phyloP scores from a whole-genome alignment of 2,797 vertebrate genomes.

The Lophotriccus pileatus region DNA sequence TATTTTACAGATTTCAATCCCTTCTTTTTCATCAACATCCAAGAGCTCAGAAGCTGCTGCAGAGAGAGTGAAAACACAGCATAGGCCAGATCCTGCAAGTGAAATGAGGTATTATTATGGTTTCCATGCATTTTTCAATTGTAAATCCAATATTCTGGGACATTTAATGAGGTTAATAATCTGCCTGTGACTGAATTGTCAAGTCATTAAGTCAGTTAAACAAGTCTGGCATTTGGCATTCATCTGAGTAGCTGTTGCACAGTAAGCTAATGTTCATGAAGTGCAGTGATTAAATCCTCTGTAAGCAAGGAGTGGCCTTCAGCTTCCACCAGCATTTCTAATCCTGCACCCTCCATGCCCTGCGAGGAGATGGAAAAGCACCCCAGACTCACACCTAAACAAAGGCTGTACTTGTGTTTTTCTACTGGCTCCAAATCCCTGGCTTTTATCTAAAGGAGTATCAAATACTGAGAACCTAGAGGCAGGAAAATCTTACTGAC shows the following conservation, averaged over 20 bases:
- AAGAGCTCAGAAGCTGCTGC: slow-evolving; percentile 53
- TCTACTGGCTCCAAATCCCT: neutral
- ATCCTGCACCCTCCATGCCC: neutral
- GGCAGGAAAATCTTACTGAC: neutral
- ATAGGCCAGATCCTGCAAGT: slow-evolving; percentile 49
- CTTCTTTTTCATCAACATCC: slow-evolving; percentile 72
- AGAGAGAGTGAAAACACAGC: slow-evolving; percentile 56
- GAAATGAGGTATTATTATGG: slow-evolving; percentile 71
- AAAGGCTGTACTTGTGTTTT: neutral
- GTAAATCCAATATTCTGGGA: neutral
- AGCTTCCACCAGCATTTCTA: neutral
- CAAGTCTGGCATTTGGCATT: neutral
- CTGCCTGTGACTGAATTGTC: neutral
- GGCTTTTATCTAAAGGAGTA: neutral
- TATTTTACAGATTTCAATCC: slow-evolving; percentile 75
- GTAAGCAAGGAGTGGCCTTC: neutral
- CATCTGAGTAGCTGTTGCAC: neutral
- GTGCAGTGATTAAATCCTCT: neutral
- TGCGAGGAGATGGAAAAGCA: neutral
- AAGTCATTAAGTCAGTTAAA: neutral
- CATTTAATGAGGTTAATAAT: neutral
- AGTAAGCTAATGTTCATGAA: neutral
- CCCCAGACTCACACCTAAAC: neutral
- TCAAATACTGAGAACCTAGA: neutral
- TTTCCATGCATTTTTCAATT: neutral